phyloP scores from a whole-genome alignment of 2,113 vertebrate genomes.

The Gymnogyps californianus region DNA sequence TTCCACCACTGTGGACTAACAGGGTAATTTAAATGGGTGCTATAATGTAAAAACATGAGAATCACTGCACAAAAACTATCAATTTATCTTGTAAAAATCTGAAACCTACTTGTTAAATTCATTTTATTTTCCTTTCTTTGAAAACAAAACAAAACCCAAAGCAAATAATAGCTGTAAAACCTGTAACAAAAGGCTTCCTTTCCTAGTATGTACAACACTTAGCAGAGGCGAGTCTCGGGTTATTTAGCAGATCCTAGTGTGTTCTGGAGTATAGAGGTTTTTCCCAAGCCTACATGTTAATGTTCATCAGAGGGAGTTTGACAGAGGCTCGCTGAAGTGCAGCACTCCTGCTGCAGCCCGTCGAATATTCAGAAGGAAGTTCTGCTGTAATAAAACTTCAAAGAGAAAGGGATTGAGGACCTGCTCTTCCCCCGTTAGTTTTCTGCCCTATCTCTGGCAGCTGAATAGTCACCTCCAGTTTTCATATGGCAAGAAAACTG shows the following conservation, averaged over 20 bases:
- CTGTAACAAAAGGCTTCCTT: constrained; percentile 38
- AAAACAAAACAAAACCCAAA: constrained; percentile 53
- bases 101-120: constrained; percentile 63
- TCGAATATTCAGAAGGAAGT: background rate
- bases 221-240: background rate
- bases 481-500: background rate
- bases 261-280: background rate
- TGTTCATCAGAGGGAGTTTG: constrained; percentile 7
- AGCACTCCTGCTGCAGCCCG: background rate
- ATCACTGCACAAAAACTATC: constrained; percentile 15
- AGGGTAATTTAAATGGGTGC: constrained; percentile 47
- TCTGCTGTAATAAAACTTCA: constrained; percentile 42
- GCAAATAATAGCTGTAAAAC: constrained; percentile 38
- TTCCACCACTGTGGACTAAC: constrained; percentile 46
- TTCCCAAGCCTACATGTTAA: constrained; percentile 2
- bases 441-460: background rate
- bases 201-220: constrained; percentile 2
- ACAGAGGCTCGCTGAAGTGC: background rate
- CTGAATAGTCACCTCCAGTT: background rate
- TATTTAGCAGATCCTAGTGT: background rate
- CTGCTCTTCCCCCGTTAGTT: background rate
- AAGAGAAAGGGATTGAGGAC: background rate
- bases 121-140: constrained; percentile 70
- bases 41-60: constrained; percentile 58
- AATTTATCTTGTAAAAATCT: constrained; percentile 49